Conservation (phyloP, 2,113 vertebrate genomes). For the Seriola dumerili region DNA sequence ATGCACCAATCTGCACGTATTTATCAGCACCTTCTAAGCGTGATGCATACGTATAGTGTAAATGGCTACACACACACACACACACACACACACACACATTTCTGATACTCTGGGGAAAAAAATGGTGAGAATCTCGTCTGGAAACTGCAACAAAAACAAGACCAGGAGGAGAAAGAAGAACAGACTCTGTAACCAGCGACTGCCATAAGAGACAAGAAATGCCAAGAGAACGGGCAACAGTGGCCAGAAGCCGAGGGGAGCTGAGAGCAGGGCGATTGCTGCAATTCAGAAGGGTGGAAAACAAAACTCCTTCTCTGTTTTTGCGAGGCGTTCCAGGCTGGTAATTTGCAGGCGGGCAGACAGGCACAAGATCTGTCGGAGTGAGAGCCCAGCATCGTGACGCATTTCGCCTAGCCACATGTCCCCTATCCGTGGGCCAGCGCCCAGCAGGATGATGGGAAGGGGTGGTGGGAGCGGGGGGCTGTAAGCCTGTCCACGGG, state of each 20-base stretch:
- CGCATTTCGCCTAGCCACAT: conserved; percentile 82
- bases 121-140: background rate
- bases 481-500: conserved; percentile 42
- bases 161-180: background rate
- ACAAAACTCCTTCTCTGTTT: conserved; percentile 68
- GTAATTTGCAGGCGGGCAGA: conserved; percentile 65
- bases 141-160: conserved; percentile 32
- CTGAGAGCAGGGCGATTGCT: conserved; percentile 38
- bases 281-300: conserved; percentile 59
- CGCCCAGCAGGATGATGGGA: conserved; percentile 49
- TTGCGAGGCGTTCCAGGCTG: conserved; percentile 62
- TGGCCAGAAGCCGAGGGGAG: conserved; percentile 35
- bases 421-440: conserved; percentile 73
- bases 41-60: background rate
- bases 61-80: background rate
- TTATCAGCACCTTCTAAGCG: background rate
- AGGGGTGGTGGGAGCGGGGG: conserved; percentile 8
- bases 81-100: background rate
- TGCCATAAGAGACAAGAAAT: conserved; percentile 18
- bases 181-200: background rate
- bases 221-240: conserved; percentile 47
- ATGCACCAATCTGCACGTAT: background rate
- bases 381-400: conserved; percentile 77
- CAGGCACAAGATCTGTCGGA: conserved; percentile 75
- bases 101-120: conserved; percentile 10